phyloP scores from a whole-genome alignment of 2,113 vertebrate species.

The Zosterops pallidus region DNA sequence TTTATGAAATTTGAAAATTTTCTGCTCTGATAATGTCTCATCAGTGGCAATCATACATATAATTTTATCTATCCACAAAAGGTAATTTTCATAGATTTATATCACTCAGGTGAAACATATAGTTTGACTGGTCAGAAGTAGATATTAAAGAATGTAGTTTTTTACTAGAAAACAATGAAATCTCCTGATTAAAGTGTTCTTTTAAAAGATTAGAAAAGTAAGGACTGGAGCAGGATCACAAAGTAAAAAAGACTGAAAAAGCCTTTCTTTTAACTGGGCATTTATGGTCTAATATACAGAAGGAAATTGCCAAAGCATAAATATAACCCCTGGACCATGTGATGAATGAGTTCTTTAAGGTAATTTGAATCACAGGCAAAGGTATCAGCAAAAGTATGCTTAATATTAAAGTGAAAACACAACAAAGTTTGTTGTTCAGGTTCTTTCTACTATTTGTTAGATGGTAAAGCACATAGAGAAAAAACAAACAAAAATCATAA shows the following conservation, averaged over 20 bases:
- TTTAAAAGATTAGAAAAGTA: not conserved
- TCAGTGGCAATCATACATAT: not conserved
- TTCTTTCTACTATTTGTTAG: not conserved
- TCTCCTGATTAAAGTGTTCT: not conserved
- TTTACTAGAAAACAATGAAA: not conserved
- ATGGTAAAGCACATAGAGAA: not conserved
- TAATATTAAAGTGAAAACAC: not conserved
- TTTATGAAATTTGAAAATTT: not conserved
- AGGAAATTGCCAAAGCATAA: not conserved
- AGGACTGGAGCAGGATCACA: not conserved
- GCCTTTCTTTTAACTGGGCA: not conserved
- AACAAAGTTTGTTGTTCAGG: not conserved
- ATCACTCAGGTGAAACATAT: not conserved
- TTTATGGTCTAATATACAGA: not conserved
- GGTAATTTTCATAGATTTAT: not conserved
- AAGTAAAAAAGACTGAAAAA: not conserved
- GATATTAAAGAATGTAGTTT: not conserved
- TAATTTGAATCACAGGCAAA: not conserved
- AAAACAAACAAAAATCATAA: not conserved
- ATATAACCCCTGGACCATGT: not conserved
- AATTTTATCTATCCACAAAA: not conserved
- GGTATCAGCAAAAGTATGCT: not conserved
- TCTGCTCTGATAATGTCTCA: not conserved
- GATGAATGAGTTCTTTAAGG: fast-evolving
- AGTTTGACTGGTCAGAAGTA: not conserved